phyloP scores from a whole-genome alignment of 1,140 invertebrate species.

The Leguminivora glycinivorella region DNA sequence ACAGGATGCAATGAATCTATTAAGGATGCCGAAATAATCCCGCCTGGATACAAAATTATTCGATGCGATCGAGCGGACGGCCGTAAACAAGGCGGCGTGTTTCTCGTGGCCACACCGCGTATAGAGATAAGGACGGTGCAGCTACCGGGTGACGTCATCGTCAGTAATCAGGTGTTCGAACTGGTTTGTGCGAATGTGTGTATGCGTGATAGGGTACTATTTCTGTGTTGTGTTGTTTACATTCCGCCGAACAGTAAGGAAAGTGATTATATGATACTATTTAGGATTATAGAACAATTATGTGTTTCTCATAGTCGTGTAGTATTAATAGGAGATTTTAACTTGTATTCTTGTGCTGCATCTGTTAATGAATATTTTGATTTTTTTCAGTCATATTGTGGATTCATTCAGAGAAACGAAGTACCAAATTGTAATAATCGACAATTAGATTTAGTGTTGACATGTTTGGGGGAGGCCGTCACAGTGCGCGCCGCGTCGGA shows the following conservation, averaged over 20 bases:
- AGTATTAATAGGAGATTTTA: no score
- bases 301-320: not conserved
- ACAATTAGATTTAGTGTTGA: slow-evolving; percentile 5
- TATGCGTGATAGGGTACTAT: not conserved
- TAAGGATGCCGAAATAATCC: not conserved
- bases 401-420: slow-evolving; percentile 14
- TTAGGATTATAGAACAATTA: slow-evolving; percentile 18
- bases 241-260: slow-evolving; percentile 15
- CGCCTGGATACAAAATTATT: not conserved
- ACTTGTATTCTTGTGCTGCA: no score
- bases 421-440: not conserved
- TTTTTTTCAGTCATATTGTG: slow-evolving; percentile 17
- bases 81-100: not conserved
- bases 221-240: slow-evolving; percentile 19
- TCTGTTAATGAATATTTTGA: no score
- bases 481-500: not conserved
- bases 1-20: not conserved
- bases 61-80: not conserved
- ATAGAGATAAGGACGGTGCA: not conserved
- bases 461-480: no score
- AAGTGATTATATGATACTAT: slow-evolving; percentile 7
- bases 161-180: not conserved
- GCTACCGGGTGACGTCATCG: not conserved
- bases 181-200: not conserved
- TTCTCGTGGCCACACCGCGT: not conserved